Evolutionary conservation across 2,888 invertebrate species (phyloP), one percentile per base, ranked within the genome.

Genomic region (Hirudinaria manillensis): DNA sequence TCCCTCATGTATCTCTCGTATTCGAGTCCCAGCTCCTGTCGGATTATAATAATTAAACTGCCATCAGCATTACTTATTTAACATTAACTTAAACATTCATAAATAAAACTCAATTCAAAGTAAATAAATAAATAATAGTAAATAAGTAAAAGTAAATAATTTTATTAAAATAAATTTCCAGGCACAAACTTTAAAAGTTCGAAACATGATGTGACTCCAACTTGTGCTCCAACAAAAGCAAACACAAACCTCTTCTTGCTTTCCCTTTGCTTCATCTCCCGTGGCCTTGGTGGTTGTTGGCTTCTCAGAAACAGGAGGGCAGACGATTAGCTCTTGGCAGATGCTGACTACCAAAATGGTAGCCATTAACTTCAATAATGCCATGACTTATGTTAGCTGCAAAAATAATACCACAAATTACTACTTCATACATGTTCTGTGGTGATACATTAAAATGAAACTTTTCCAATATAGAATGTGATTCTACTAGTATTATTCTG

Each of bases 1-100:
- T 97, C 93, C 79, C 91, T 90, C 66, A 97, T 86, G 83, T 97
- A 97, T 66, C 92, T 88, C 79, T 93, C 91, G 86, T 97, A 97
- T 66, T 83, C 82, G 51, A 85, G 76, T 3, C 83, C 83, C n/a
- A 77, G 70, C 3, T 56, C 36, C 78, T 78, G 75, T 10, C 56
- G 6, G 36, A 29, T 34, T 68, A 34, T 68, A 2, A 32, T 34
- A 7, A 32, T 24, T 66, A 13, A 66, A n/a, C n/a, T n/a, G 45
- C 45, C 45, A 7, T 4, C 45, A 10, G 10, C 10, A 45, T 45
- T 45, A 45, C 16, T 16, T 45, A 45, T 16, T 45, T 10, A 7
- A 45, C 45, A 45, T 45, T 45, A 45, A 45, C 45, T 13, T 65
- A 19, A 1, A 65, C 65, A 65, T 13, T 19, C 29, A 10, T n/a